Evolutionary conservation across 2,888 invertebrate species (phyloP).

Genomic region (Leptarthrus brevirostris): DNA sequence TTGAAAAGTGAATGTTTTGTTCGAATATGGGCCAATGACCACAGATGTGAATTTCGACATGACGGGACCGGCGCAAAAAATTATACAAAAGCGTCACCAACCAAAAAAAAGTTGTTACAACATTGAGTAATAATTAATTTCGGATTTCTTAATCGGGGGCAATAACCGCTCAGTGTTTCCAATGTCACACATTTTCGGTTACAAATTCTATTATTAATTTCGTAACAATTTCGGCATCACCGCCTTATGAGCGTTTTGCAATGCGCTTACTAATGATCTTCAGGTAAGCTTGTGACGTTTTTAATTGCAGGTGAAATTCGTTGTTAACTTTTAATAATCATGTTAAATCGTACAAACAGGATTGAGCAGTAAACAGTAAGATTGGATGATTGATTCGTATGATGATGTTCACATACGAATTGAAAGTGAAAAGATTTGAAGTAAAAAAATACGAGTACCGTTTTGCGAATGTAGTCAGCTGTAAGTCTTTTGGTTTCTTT

Average conservation of each 20-base stretch:
- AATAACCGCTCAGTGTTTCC: constrained; percentile 40
- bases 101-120: neutral
- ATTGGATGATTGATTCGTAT: no score
- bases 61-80: constrained; percentile 29
- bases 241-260: neutral
- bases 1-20: constrained; percentile 54
- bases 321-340: no score
- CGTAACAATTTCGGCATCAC: constrained; percentile 36
- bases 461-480: no score
- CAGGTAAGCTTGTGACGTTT: no score
- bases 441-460: no score
- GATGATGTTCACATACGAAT: no score
- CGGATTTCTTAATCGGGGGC: constrained; percentile 26
- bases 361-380: no score
- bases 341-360: no score
- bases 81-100: constrained; percentile 7
- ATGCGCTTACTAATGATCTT: neutral
- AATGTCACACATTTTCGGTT: constrained; percentile 40
- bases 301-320: no score
- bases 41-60: constrained; percentile 44
- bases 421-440: no score
- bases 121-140: constrained; percentile 6
- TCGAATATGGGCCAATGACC: constrained; percentile 53
- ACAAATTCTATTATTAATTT: constrained; percentile 38
- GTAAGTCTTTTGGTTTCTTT: no score